Percentiles rank a stretch among this genome's conserved stretches.
Conservation (phyloP, 2,888 invertebrate genomes). For the Bellardia pandia region DNA sequence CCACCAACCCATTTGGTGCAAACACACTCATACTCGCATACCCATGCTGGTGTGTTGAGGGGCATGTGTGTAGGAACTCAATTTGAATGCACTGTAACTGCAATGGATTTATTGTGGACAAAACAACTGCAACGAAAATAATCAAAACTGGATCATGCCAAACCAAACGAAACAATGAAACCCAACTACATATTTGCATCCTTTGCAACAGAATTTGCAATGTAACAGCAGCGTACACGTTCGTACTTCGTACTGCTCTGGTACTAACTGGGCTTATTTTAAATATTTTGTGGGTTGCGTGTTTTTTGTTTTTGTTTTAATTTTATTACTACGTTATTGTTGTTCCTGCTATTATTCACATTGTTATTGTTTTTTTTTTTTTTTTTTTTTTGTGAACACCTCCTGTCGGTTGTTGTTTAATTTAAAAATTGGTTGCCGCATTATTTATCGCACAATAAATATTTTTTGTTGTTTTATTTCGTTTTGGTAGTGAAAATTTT, state of each 20-base stretch:
- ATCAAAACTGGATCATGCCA: slow-evolving; percentile 21
- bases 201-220: slow-evolving; percentile 25
- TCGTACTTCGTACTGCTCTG: not conserved
- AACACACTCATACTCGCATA: not conserved
- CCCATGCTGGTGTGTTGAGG: not conserved
- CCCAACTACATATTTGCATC: slow-evolving; percentile 57
- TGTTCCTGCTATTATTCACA: slow-evolving; percentile 35
- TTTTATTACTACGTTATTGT: slow-evolving; percentile 66
- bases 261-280: slow-evolving; percentile 35
- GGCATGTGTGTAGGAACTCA: slow-evolving; percentile 10
- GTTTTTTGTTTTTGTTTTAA: slow-evolving; percentile 38
- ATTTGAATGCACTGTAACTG: slow-evolving; percentile 55
- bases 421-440: slow-evolving; percentile 69
- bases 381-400: slow-evolving; percentile 53
- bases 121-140: slow-evolving; percentile 41
- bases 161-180: slow-evolving; percentile 10
- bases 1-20: slow-evolving; percentile 32
- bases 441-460: slow-evolving; percentile 74
- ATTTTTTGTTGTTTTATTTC: slow-evolving; percentile 33
- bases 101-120: slow-evolving; percentile 65
- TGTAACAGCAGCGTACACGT: not conserved
- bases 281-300: slow-evolving; percentile 38
- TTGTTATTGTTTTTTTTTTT: slow-evolving; percentile 11
- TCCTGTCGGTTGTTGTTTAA: slow-evolving; percentile 69
- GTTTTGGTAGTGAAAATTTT: slow-evolving; percentile 51